phyloP scores from a whole-genome alignment of 1,140 invertebrate species.

The Papilio helenus region DNA sequence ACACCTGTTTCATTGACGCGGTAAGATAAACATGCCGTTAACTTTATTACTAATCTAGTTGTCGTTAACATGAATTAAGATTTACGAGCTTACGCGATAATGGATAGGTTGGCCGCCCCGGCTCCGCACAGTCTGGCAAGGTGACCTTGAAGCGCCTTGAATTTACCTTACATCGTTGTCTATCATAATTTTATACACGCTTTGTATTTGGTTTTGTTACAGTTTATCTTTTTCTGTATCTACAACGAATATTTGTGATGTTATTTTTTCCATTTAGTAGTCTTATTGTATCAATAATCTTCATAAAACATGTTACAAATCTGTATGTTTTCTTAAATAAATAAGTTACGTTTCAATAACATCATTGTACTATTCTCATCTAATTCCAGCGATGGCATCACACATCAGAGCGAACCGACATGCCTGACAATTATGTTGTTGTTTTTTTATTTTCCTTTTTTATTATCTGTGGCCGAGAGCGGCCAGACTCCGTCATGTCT shows the following conservation, averaged over 20 bases:
- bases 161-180: neutral
- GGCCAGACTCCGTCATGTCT: conserved; percentile 33
- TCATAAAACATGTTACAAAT: neutral
- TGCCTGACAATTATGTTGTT: conserved; percentile 3
- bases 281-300: neutral
- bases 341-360: conserved; percentile 1
- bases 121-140: conserved; percentile 54
- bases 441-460: conserved; percentile 29
- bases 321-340: neutral
- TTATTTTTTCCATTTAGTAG: neutral
- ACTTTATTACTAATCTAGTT: conserved; percentile 52
- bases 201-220: neutral
- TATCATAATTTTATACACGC: neutral
- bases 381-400: conserved; percentile 26
- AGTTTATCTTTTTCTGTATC: neutral
- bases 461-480: conserved; percentile 6
- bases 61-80: conserved; percentile 51
- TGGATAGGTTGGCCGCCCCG: conserved; percentile 39
- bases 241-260: too few species aligned
- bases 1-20: conserved; percentile 22
- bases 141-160: conserved; percentile 46
- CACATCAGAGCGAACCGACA: neutral
- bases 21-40: conserved; percentile 29
- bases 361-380: conserved; percentile 18
- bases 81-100: conserved; percentile 48